phyloP scores from a whole-genome alignment of 2,797 vertebrate species.

The Sebastes steindachneri region DNA sequence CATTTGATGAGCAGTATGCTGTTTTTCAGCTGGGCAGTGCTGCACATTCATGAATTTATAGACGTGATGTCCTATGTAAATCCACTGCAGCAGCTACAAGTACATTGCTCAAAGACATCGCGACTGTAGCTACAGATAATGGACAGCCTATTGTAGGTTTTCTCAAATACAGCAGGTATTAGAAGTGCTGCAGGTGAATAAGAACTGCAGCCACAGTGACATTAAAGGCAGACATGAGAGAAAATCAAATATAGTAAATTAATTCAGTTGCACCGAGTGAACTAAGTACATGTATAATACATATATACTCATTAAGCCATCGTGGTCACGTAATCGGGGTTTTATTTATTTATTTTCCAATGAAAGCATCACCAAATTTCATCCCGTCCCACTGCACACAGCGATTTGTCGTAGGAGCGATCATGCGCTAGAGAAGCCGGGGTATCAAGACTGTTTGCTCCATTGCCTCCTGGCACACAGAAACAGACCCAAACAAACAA shows the following conservation, averaged over 20 bases:
- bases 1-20: neutral
- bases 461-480: conserved; percentile 26
- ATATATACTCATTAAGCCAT: conserved; percentile 3
- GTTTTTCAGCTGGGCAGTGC: neutral
- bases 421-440: conserved; percentile 28
- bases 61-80: neutral
- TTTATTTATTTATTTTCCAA: conserved; percentile 17
- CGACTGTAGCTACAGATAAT: neutral
- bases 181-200: neutral
- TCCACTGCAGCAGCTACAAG: neutral
- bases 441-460: conserved; percentile 46
- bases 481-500: conserved; percentile 7
- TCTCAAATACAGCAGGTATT: neutral
- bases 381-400: conserved; percentile 22
- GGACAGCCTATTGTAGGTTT: neutral
- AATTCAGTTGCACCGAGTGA: neutral
- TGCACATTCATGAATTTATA: neutral
- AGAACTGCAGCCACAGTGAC: neutral
- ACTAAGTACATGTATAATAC: neutral
- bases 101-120: neutral
- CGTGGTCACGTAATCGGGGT: neutral
- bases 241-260: neutral
- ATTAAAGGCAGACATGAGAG: neutral
- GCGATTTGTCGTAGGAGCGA: conserved; percentile 44
- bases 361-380: conserved; percentile 12